Evolutionary conservation across 2,797 vertebrate genomes (phyloP).

Genomic region (Melanitta fusca): DNA sequence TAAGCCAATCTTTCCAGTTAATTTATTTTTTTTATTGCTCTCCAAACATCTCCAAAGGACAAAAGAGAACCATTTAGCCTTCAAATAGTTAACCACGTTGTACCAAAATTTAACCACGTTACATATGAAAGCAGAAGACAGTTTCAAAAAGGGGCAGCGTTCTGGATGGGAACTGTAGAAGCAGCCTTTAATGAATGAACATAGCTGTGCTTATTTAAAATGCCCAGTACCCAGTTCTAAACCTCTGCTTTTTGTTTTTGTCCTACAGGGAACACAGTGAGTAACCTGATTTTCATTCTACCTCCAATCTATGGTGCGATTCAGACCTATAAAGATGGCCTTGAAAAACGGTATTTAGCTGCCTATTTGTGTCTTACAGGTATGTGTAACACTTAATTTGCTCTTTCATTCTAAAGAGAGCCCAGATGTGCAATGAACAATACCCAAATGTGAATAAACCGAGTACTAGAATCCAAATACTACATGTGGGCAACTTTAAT

Average conservation of each 20-base stretch:
- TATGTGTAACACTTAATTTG: constrained; percentile 70
- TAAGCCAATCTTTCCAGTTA: background rate
- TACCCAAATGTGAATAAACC: background rate
- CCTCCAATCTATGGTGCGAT: constrained; percentile 94
- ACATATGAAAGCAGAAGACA: background rate
- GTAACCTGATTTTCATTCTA: constrained; percentile 99
- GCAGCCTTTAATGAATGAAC: background rate
- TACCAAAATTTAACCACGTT: background rate
- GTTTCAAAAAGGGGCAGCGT: background rate
- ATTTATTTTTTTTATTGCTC: background rate
- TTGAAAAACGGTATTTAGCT: constrained; percentile 92
- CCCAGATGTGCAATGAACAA: background rate
- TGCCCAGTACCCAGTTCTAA: background rate
- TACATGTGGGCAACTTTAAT: background rate
- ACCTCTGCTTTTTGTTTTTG: constrained; percentile 59
- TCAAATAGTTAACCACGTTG: background rate
- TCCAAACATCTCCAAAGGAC: background rate
- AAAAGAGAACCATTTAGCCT: background rate
- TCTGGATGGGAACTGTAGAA: background rate
- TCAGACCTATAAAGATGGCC: constrained; percentile 89
- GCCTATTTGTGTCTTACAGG: constrained; percentile 95
- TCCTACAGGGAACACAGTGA: constrained; percentile 95
- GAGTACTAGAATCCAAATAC: background rate
- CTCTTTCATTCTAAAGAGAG: background rate
- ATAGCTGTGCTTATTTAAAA: background rate